These are phyloP conservation scores for Siniperca undulata DNA, from an alignment of 2,797 vertebrate species.

Conservation along the genomic window DNA sequence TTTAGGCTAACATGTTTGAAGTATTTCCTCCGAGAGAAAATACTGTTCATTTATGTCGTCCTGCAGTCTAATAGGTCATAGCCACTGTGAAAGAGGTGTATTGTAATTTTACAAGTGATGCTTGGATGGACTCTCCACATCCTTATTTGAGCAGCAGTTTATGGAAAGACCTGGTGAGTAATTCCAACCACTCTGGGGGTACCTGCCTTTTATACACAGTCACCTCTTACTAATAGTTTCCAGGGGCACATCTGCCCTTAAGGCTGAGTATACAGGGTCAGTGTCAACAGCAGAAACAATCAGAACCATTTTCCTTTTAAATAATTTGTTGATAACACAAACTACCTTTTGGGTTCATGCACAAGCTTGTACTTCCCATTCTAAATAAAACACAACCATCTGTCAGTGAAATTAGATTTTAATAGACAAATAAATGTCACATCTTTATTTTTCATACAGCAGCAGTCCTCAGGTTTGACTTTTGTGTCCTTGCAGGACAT, in stretches of 20 bases:
- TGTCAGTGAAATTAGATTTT: conserved; percentile 62
- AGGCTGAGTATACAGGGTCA: not conserved
- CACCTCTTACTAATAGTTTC: conserved; percentile 32
- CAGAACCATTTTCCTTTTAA: not conserved
- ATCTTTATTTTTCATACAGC: conserved; percentile 58
- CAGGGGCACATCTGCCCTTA: conserved; percentile 10
- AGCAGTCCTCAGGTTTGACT: conserved; percentile 40
- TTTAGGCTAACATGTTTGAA: not conserved
- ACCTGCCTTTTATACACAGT: conserved; percentile 35
- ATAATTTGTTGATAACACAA: not conserved
- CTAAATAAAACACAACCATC: conserved; percentile 50
- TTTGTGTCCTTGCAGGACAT: conserved; percentile 45
- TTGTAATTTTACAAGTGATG: conserved; percentile 21
- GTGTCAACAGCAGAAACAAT: conserved; percentile 7
- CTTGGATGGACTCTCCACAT: conserved; percentile 24
- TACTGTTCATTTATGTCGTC: not conserved
- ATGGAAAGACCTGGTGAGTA: conserved; percentile 54
- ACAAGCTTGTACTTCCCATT: not conserved
- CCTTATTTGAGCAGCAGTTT: conserved; percentile 40
- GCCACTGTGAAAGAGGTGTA: conserved; percentile 20
- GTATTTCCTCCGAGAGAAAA: not conserved
- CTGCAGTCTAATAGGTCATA: not conserved
- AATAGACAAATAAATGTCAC: conserved; percentile 75
- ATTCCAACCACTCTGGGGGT: conserved; percentile 19
- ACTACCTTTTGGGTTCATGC: not conserved